Evolutionary conservation across 2,797 vertebrate species (phyloP), one percentile per base, ranked within the genome.

Genomic region (Sebastes iracundus): DNA sequence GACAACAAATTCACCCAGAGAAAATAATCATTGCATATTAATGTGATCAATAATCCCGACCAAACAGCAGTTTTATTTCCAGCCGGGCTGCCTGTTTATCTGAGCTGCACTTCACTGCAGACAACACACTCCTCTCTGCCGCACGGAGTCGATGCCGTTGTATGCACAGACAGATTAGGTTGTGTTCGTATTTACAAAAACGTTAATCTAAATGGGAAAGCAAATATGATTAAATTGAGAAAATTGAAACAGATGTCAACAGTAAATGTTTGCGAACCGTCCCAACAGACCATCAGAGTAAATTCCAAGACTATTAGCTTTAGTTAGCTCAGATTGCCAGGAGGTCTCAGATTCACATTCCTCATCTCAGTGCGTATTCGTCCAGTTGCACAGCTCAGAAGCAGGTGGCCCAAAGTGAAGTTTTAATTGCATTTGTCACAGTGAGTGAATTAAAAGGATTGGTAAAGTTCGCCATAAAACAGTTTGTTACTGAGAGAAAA

Each of bases 21-120:
- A 89, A 94, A 92, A 91, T 89, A 86, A 93, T 92, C 83, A 88
- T 75, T 81, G 85, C 86, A 91, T 88, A 90, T 92, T 94, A 91
- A 94, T 92, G 84, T 86, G 90, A 95, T 95, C 91, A 93, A 94
- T 91, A 94, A 90, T 88, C 85, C 61, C 64, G 68, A 87, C 20
- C 52, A 87, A 89, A 92, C 66, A 77, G 86, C 80, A 71, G 74
- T 82, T 91, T 87, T 69, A 82, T 78, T 87, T 91, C 87, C 81
- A 83, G 84, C 79, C 52, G 59, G 42, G 85, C 83, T 73, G 87
- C 52, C 38, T 86, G 88, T 77, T 86, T 68, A 27, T 84, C 66
- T 53, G 75, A 79, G 72, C 82, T 49, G 49, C 71, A 20, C 73
- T 63, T 67, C 71, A 68, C 65, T 75, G 75, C 38, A 80, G 42